phyloP scores from a whole-genome alignment of 1,140 invertebrate genomes.

The Habropoda laboriosa region DNA sequence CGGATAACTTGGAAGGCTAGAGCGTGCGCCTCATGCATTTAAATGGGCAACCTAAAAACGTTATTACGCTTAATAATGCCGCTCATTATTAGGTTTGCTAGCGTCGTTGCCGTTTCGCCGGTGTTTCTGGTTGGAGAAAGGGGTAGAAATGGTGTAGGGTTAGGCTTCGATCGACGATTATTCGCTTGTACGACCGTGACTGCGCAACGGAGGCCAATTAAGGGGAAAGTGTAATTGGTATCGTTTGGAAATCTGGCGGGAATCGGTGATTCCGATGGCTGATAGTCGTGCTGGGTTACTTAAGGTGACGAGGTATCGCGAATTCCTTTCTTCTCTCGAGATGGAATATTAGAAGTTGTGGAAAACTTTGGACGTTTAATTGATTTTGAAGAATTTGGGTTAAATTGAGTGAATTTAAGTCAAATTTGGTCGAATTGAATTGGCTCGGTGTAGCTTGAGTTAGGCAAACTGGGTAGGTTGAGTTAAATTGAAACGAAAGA shows the following conservation, averaged over 20 bases:
- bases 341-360: too few relatives aligned
- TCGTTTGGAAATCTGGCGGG: neutral
- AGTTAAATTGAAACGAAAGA: too few relatives aligned
- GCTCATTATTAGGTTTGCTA: slow-evolving; percentile 31
- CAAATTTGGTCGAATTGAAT: too few relatives aligned
- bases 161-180: neutral
- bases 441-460: too few relatives aligned
- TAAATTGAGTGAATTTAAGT: too few relatives aligned
- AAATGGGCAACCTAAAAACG: slow-evolving; percentile 71
- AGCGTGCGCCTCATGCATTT: slow-evolving; percentile 73
- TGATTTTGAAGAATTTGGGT: too few relatives aligned
- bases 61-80: slow-evolving; percentile 64
- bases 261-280: neutral
- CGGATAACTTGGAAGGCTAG: slow-evolving; percentile 52
- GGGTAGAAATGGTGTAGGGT: neutral
- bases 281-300: too few relatives aligned
- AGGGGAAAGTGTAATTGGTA: neutral
- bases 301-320: too few relatives aligned
- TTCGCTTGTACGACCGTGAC: neutral
- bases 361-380: too few relatives aligned
- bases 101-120: neutral
- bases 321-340: too few relatives aligned
- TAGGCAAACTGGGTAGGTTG: too few relatives aligned
- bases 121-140: neutral
- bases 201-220: neutral